phyloP scores from a whole-genome alignment of 2,113 vertebrate species.

The Quiscalus mexicanus region DNA sequence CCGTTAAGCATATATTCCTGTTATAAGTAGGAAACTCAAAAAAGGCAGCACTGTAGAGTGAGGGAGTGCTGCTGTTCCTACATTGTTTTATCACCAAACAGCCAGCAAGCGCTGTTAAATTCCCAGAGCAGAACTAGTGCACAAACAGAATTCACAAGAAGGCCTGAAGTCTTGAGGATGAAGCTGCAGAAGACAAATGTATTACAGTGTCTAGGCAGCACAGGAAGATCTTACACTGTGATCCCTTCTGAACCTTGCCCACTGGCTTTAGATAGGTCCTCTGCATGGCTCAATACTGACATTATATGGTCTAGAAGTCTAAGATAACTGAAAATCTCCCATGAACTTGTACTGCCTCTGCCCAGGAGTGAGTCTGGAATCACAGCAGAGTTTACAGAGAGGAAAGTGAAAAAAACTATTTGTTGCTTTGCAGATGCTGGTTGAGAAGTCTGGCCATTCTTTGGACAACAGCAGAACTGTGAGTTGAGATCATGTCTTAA shows the following conservation, averaged over 20 bases:
- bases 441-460: neutral
- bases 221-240: neutral
- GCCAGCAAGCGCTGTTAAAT: neutral
- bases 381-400: neutral
- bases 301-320: neutral
- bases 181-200: neutral
- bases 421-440: neutral
- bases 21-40: neutral
- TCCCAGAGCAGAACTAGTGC: neutral
- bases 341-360: neutral
- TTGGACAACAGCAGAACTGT: neutral
- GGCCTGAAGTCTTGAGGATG: neutral
- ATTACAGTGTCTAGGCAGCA: neutral
- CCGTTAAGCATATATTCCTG: neutral
- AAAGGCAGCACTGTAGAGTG: neutral
- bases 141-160: neutral
- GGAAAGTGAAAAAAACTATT: neutral
- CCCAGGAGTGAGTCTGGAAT: neutral
- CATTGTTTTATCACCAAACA: neutral
- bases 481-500: neutral
- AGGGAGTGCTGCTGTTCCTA: neutral
- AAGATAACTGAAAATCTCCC: neutral
- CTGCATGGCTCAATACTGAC: neutral
- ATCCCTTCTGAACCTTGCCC: neutral
- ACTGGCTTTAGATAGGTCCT: neutral